phyloP scores from a whole-genome alignment of 2,888 invertebrate genomes.

The Cyrtodaria siliqua region DNA sequence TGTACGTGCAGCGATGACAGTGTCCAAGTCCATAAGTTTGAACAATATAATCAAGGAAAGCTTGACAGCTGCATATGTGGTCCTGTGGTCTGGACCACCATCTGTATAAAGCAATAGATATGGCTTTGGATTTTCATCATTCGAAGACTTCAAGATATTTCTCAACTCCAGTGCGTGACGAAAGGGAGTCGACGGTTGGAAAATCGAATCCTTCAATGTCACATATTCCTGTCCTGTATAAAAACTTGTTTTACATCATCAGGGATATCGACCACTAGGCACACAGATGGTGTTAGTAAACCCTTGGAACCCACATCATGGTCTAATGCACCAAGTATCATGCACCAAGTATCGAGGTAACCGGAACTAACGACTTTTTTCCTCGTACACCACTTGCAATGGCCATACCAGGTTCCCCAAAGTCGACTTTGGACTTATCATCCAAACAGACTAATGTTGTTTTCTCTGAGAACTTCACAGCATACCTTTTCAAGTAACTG shows the following conservation, averaged over 20 bases:
- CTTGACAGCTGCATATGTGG: constrained; percentile 20
- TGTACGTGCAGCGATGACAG: constrained; percentile 27
- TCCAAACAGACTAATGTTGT: constrained; percentile 18
- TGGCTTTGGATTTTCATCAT: background rate
- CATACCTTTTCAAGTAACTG: constrained; percentile 33
- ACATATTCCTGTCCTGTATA: constrained; percentile 53
- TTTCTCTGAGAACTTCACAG: constrained; percentile 1
- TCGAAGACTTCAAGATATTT: constrained; percentile 5
- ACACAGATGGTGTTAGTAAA: too few species aligned
- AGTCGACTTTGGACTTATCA: too few species aligned
- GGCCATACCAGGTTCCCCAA: too few species aligned
- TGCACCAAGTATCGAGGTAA: background rate
- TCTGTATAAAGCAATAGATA: constrained; percentile 16
- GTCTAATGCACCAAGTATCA: constrained; percentile 42
- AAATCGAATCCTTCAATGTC: constrained; percentile 51
- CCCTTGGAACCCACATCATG: too few species aligned
- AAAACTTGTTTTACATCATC: constrained; percentile 36
- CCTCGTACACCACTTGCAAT: too few species aligned
- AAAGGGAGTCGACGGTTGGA: constrained; percentile 32
- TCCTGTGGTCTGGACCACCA: constrained; percentile 30
- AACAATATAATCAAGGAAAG: constrained; percentile 16
- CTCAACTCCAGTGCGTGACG: constrained; percentile 20
- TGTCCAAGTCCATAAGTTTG: constrained; percentile 12
- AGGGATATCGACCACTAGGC: constrained; percentile 46
- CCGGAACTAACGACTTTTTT: constrained; percentile 53